phyloP scores from a whole-genome alignment of 2,888 invertebrate species.

The Andrena bucephala region DNA sequence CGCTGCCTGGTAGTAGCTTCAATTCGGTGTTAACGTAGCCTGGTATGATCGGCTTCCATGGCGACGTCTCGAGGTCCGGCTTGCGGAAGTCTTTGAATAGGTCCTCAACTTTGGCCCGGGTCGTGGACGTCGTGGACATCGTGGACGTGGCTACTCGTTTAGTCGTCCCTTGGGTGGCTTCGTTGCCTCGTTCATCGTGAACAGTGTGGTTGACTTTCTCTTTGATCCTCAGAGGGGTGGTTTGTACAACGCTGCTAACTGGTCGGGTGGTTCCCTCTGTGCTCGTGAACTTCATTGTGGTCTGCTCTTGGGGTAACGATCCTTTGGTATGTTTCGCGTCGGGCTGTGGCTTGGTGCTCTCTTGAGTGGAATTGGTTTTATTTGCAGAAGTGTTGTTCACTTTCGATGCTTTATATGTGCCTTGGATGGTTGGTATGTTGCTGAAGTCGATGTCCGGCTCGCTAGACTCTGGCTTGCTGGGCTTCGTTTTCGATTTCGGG shows the following conservation, averaged over 20 bases:
- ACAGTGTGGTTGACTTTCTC: conserved; percentile 15
- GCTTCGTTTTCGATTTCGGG: conserved; percentile 73
- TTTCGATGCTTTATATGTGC: conserved; percentile 81
- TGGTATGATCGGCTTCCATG: conserved; percentile 83
- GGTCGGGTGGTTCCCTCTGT: conserved; percentile 14
- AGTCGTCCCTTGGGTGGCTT: background rate
- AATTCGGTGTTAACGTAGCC: conserved; percentile 76
- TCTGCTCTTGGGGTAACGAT: conserved; percentile 13
- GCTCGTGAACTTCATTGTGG: conserved; percentile 14
- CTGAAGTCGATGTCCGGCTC: conserved; percentile 81
- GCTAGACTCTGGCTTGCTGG: conserved; percentile 73
- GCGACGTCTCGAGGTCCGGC: conserved; percentile 82
- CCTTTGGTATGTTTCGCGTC: conserved; percentile 22
- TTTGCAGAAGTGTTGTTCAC: conserved; percentile 71
- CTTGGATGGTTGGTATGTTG: conserved; percentile 83
- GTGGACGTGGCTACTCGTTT: background rate
- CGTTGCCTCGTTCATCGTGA: conserved; percentile 6
- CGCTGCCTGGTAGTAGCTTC: conserved; percentile 65
- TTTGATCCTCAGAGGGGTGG: background rate
- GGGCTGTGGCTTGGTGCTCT: background rate
- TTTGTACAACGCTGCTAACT: background rate
- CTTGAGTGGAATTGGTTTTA: conserved; percentile 20
- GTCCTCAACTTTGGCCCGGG: conserved; percentile 42
- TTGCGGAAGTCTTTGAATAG: conserved; percentile 77
- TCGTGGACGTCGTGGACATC: conserved; percentile 35